Conservation (phyloP, 2,113 vertebrate genomes). For the Entosphenus tridentatus region DNA sequence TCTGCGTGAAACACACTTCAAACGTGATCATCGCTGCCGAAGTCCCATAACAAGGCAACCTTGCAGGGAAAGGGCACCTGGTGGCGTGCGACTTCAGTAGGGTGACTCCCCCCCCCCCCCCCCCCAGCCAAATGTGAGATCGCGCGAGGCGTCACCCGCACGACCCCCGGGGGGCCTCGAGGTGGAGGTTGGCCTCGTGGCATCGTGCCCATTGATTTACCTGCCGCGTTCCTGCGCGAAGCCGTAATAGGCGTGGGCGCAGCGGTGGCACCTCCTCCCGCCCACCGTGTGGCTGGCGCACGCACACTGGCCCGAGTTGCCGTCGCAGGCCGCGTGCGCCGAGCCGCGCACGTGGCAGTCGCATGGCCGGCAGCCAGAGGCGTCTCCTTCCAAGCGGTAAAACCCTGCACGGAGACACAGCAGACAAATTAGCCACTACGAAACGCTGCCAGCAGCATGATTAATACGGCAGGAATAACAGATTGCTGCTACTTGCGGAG, state of each 20-base stretch:
- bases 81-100: too few species aligned
- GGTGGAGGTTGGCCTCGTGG: too few species aligned
- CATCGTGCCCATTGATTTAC: slow-evolving; percentile 18
- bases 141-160: too few species aligned
- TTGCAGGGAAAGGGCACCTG: too few species aligned
- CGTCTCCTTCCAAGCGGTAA: slow-evolving; percentile 22
- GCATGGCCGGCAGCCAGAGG: slow-evolving; percentile 33
- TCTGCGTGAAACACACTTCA: too few species aligned
- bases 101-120: too few species aligned
- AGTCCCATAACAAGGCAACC: too few species aligned
- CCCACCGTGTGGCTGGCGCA: slow-evolving; percentile 36
- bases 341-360: slow-evolving; percentile 42
- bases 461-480: too few species aligned
- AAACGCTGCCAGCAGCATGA: slow-evolving; percentile 15
- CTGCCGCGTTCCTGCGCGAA: slow-evolving; percentile 47
- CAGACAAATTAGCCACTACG: slow-evolving; percentile 14
- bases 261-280: slow-evolving; percentile 40
- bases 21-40: too few species aligned
- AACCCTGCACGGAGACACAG: slow-evolving; percentile 28
- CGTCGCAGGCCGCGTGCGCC: slow-evolving; percentile 25
- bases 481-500: too few species aligned
- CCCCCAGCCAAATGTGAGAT: too few species aligned
- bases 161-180: too few species aligned
- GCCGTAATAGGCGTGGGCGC: slow-evolving; percentile 38
- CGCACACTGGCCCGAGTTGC: slow-evolving; percentile 34